A percentile compares a stretch with the other conserved stretches of the same genome.
Conservation (phyloP, 2,113 vertebrate species). For the Upupa epops region DNA sequence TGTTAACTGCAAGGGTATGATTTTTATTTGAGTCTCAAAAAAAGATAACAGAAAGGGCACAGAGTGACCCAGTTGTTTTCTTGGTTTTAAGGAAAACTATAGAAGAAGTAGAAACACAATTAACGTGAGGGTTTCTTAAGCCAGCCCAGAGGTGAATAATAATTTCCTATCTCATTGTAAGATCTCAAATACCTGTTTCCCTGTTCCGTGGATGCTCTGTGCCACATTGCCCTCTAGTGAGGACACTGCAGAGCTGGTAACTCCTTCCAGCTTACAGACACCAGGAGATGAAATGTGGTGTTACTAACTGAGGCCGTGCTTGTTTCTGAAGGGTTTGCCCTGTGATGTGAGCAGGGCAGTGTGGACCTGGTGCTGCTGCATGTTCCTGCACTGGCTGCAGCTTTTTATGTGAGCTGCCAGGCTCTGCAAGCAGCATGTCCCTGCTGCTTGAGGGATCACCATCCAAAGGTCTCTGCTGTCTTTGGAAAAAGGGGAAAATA, state of each 20-base stretch:
- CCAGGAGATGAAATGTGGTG: neutral
- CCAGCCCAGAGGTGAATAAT: conserved; percentile 3
- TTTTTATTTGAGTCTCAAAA: neutral
- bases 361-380: fast-evolving
- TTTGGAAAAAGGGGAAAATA: neutral
- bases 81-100: neutral
- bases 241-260: neutral
- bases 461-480: neutral
- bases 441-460: neutral
- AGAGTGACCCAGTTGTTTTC: neutral
- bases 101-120: neutral
- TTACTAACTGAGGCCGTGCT: neutral
- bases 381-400: neutral
- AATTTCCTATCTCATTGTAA: neutral
- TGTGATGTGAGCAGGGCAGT: fast-evolving
- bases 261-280: neutral
- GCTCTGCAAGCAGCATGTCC: neutral
- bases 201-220: neutral
- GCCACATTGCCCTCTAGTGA: conserved; percentile 65
- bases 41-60: neutral
- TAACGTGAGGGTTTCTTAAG: neutral
- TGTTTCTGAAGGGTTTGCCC: neutral
- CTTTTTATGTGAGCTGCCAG: neutral
- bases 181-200: neutral
- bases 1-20: neutral